Conservation (phyloP, 2,888 invertebrate species). For the Lochmaea capreae region DNA sequence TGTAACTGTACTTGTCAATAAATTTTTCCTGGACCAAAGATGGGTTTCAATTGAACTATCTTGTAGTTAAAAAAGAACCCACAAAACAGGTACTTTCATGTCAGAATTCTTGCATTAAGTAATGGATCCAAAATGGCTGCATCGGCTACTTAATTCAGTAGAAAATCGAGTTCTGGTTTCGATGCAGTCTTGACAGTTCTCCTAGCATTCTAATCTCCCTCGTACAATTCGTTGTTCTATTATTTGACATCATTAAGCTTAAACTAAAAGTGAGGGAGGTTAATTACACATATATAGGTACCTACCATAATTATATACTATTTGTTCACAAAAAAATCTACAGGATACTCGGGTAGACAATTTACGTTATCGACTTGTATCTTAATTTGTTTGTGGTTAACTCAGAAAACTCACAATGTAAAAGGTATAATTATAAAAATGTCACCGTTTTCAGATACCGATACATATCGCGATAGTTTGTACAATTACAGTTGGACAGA, state of each 20-base stretch:
- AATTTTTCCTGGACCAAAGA: no score
- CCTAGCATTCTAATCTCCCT: not conserved
- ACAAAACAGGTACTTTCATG: no score
- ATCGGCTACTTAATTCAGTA: no score
- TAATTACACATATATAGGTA: slow-evolving; percentile 38
- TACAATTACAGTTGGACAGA: slow-evolving; percentile 42
- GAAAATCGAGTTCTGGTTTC: no score
- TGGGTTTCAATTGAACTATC: no score
- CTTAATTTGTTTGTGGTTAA: slow-evolving; percentile 55
- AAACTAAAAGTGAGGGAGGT: slow-evolving; percentile 25
- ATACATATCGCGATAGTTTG: slow-evolving; percentile 45
- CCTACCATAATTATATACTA: slow-evolving; percentile 36
- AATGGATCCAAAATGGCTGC: no score
- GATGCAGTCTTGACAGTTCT: no score
- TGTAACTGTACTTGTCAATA: no score
- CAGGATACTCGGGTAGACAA: slow-evolving; percentile 54
- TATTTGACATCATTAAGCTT: slow-evolving; percentile 5
- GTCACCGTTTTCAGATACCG: slow-evolving; percentile 50
- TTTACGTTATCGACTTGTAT: slow-evolving; percentile 57
- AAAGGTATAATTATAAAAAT: slow-evolving; percentile 53
- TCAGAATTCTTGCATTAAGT: no score
- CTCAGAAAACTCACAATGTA: slow-evolving; percentile 48
- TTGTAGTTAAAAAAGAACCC: no score
- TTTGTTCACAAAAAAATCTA: slow-evolving; percentile 44
- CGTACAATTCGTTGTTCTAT: not conserved